phyloP scores from a whole-genome alignment of 2,888 invertebrate species.

The Lepidochrysops patricia region DNA sequence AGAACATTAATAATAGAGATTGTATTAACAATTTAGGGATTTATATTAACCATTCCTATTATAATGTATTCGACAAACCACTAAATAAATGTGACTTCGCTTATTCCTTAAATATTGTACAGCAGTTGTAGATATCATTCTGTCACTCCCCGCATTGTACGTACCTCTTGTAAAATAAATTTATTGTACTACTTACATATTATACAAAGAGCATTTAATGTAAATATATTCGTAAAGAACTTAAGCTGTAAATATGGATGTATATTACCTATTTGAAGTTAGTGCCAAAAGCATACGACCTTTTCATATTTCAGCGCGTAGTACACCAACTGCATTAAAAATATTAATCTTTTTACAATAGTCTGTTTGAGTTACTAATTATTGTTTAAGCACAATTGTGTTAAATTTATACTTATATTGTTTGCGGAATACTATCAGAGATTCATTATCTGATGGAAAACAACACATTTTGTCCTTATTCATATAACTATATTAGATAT shows the following conservation, averaged over 20 bases:
- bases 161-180: slow-evolving; percentile 26
- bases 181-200: slow-evolving; percentile 34
- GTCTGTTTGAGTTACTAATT: slow-evolving; percentile 2
- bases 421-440: too few species aligned
- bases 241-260: slow-evolving; percentile 68
- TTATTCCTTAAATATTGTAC: slow-evolving; percentile 25
- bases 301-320: slow-evolving; percentile 41
- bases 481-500: too few species aligned
- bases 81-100: slow-evolving; percentile 16
- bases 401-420: background rate
- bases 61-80: slow-evolving; percentile 6
- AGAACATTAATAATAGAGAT: slow-evolving; percentile 13
- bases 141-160: slow-evolving; percentile 21
- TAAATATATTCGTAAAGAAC: slow-evolving; percentile 41
- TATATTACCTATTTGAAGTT: slow-evolving; percentile 59
- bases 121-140: slow-evolving; percentile 25
- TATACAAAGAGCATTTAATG: slow-evolving; percentile 36
- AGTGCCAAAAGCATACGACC: slow-evolving; percentile 69
- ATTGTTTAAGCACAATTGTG: background rate
- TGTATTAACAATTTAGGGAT: background rate
- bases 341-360: slow-evolving; percentile 13
- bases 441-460: too few species aligned
- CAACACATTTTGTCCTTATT: slow-evolving; percentile 1
- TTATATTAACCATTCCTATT: slow-evolving; percentile 3
- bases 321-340: slow-evolving; percentile 16